Evolutionary conservation across 2,888 invertebrate genomes (phyloP), one percentile per base, ranked within the genome.

Genomic region (Meganola albula): DNA sequence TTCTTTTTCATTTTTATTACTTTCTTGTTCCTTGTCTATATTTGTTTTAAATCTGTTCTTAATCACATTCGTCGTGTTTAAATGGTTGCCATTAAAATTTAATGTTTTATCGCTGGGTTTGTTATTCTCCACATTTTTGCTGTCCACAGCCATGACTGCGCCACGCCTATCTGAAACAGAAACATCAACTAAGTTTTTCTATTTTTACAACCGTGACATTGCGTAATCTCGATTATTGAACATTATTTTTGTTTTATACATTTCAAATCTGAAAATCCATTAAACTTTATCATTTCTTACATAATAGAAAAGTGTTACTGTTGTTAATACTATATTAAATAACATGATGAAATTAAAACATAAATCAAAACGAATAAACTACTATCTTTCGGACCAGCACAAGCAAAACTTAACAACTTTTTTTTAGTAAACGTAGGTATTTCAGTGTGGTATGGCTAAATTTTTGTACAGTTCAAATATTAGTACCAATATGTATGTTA

Each of bases 11-110:
- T 44, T 49, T 35, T 61, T 65, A 10, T 50, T 57, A 9, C 54
- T 57, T 12, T 54, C 48, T 7, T 45, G 40, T 38, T 60, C 53
- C 55, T 71, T 71, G 31, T 57, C 60, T 38, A 58, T 51, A 53
- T 70, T 74, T 25, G 45, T 53, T 57, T 72, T 73, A 41, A 73
- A 57, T 51, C 68, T 77, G 64, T 70, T 75, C 47, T 68, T 73
- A 59, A 69, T 65, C 48, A 67, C 62, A 49, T 72, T 74, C 38
- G 63, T 68, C 57, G 51, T 65, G 51, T 74, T 79, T 72, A 74
- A 73, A 69, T 80, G 73, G 60, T 69, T 64, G 55, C 64, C 68
- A 51, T 66, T 66, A 37, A 53, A 41, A 48, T 59, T 59, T 53
- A 55, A 50, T 52, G 44, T 63, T 52, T 71, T 75, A 50, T 76